phyloP scores from a whole-genome alignment of 2,113 vertebrate species.

The Lanius ludovicianus region DNA sequence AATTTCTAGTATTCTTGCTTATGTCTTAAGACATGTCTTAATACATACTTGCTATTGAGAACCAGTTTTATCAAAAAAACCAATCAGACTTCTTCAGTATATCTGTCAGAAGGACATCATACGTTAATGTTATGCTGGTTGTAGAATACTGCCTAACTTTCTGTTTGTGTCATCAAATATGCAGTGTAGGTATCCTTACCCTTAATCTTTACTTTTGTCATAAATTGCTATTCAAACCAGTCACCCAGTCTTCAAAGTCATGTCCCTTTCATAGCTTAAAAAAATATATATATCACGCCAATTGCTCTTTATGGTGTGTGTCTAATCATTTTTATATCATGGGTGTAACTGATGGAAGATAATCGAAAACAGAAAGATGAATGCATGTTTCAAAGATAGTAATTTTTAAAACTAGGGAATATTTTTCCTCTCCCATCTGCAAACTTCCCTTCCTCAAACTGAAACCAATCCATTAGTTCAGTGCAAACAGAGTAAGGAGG shows the following conservation, averaged over 20 bases:
- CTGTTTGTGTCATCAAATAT: neutral
- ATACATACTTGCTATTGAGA: neutral
- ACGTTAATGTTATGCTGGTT: neutral
- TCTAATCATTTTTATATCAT: neutral
- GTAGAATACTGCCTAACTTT: neutral
- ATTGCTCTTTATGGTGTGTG: neutral
- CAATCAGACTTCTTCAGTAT: neutral
- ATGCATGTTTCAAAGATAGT: neutral
- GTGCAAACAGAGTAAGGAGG: neutral
- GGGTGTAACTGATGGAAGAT: neutral
- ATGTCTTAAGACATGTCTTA: neutral
- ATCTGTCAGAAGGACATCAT: neutral
- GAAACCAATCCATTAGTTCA: neutral
- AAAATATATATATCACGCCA: neutral
- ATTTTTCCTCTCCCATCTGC: neutral
- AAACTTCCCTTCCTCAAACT: neutral
- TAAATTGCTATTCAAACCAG: neutral
- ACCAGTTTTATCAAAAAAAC: neutral
- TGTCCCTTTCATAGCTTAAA: neutral
- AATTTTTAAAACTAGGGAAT: neutral
- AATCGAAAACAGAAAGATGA: neutral
- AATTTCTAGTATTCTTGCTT: neutral
- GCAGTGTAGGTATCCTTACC: neutral
- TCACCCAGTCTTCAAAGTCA: neutral
- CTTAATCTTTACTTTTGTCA: neutral